These are phyloP conservation scores for Hemitrygon akajei DNA, from an alignment of 2,797 vertebrate species.

Conservation along the genomic window DNA sequence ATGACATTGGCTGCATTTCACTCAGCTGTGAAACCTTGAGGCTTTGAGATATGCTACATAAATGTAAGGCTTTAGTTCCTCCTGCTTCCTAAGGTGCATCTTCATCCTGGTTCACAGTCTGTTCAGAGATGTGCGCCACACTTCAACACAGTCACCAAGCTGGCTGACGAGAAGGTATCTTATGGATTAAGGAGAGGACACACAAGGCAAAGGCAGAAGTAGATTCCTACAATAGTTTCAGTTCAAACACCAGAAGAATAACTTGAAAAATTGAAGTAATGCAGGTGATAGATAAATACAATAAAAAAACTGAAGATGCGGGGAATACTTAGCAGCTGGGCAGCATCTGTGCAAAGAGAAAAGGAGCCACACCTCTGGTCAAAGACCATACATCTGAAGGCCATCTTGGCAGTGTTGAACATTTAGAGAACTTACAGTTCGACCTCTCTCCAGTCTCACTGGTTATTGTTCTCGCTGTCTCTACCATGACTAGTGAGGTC, in stretches of 20 bases:
- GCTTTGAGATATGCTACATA: no score
- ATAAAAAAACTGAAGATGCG: no score
- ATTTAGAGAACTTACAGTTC: not conserved
- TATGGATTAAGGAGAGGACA: not conserved
- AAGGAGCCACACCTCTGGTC: no score
- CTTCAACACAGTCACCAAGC: not conserved
- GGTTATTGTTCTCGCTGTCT: no score
- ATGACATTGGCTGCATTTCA: no score
- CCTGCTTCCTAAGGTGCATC: not conserved
- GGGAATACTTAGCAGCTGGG: no score
- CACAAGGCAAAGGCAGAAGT: not conserved
- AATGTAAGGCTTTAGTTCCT: not conserved
- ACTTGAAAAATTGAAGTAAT: not conserved
- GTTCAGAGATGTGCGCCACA: not conserved
- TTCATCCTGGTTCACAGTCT: not conserved
- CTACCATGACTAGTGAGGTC: no score
- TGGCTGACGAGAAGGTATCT: not conserved
- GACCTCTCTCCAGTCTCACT: not conserved
- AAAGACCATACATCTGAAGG: no score
- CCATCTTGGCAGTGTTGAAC: not conserved
- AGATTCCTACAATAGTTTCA: not conserved
- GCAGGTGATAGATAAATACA: no score
- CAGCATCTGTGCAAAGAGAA: no score
- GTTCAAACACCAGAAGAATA: not conserved
- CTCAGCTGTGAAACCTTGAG: no score